phyloP scores from a whole-genome alignment of 2,888 invertebrate genomes.

The Leptinotarsa tumamoca region DNA sequence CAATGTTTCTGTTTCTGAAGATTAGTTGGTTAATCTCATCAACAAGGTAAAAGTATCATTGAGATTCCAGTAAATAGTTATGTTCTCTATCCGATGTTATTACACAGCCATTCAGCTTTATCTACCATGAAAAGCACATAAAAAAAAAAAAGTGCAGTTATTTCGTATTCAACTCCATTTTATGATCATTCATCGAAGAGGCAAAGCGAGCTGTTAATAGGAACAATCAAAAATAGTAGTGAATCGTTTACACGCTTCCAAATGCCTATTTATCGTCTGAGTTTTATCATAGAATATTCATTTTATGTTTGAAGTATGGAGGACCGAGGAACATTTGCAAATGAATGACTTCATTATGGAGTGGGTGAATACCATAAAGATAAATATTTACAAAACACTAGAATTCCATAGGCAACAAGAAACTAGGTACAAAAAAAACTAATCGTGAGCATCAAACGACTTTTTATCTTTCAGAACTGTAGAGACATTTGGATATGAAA shows the following conservation, averaged over 20 bases:
- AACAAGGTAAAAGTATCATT: not conserved
- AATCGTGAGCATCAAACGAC: too few species aligned
- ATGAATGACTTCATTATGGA: not conserved
- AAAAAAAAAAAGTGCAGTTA: conserved; percentile 14
- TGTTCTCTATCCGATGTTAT: not conserved
- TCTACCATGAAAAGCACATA: conserved; percentile 1
- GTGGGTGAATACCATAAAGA: not conserved
- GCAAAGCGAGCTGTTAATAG: conserved; percentile 2
- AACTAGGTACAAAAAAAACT: too few species aligned
- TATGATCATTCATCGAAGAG: conserved; percentile 7
- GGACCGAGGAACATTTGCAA: not conserved
- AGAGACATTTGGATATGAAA: too few species aligned
- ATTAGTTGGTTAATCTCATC: not conserved
- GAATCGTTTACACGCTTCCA: conserved; percentile 1
- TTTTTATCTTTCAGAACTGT: too few species aligned
- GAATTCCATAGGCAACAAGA: too few species aligned
- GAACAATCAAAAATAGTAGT: conserved; percentile 12
- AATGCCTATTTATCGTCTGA: not conserved
- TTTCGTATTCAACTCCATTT: conserved; percentile 18
- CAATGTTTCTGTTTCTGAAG: not conserved
- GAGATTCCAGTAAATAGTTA: not conserved
- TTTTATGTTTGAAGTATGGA: not conserved
- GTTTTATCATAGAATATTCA: not conserved
- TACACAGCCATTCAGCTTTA: conserved; percentile 5
- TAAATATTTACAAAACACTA: too few species aligned